Evolutionary conservation across 64 coral and sea anemone species (phyloP).

Genomic region (Hydrozoanthus tunicans): DNA sequence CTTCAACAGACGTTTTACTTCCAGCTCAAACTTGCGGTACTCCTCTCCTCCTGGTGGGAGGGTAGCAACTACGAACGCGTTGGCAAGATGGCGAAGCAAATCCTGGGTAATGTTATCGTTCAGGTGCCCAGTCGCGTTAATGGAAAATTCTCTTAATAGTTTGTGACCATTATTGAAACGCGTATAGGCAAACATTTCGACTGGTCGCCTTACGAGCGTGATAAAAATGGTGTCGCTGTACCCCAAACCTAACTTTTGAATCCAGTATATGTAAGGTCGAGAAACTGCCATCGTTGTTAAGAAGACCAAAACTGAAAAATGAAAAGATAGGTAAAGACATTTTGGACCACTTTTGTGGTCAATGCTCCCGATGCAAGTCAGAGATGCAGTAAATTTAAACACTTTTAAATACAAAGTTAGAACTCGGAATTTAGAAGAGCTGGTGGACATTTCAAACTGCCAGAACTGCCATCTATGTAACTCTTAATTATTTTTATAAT

Average conservation of each 20-base stretch:
- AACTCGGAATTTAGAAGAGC: no score
- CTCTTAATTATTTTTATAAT: no score
- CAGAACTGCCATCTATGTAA: no score
- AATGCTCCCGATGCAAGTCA: background rate
- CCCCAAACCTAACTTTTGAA: background rate
- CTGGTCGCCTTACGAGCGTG: background rate
- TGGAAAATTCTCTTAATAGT: background rate
- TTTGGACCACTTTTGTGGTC: background rate
- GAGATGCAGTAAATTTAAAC: background rate
- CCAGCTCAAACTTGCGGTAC: no score
- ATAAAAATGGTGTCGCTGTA: constrained; percentile 14
- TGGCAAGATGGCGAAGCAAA: background rate
- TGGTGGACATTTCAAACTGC: no score
- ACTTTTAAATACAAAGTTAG: background rate
- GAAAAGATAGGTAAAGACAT: background rate
- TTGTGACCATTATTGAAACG: background rate
- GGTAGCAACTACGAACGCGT: background rate
- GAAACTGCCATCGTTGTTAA: background rate
- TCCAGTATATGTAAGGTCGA: constrained; percentile 9
- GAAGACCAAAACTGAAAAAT: constrained; percentile 33
- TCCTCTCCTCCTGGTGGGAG: no score
- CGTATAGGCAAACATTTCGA: background rate
- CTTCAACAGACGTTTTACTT: no score
- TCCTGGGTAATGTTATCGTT: no score
- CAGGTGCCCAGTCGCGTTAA: background rate